phyloP scores from a whole-genome alignment of 2,888 invertebrate genomes.

The Resseliella maxima region DNA sequence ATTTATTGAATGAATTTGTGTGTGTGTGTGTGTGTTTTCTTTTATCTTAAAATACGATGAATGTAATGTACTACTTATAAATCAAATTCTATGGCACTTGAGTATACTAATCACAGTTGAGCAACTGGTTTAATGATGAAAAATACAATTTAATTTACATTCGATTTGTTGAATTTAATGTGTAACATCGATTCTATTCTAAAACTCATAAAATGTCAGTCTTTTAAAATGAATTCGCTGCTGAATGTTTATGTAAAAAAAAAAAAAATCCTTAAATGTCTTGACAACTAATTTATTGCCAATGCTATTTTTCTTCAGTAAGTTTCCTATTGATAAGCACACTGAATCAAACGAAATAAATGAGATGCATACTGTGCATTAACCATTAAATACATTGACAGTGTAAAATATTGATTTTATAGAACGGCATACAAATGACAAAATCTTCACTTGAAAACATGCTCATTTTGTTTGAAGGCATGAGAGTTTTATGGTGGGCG shows the following conservation, averaged over 20 bases:
- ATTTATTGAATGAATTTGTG: not conserved
- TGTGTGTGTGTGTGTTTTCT: no score
- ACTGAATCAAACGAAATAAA: not conserved
- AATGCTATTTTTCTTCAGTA: not conserved
- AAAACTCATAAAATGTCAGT: not conserved
- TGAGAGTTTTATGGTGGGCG: not conserved
- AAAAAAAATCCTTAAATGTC: no score
- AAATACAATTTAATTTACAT: not conserved
- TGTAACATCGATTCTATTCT: not conserved
- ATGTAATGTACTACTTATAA: not conserved
- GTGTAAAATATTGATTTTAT: not conserved
- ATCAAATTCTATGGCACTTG: not conserved
- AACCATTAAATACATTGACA: conserved; percentile 26
- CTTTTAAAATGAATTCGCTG: not conserved
- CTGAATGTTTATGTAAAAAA: no score
- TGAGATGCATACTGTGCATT: not conserved
- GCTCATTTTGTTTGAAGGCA: not conserved
- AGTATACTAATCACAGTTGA: not conserved
- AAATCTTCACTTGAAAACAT: not conserved
- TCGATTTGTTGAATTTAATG: not conserved
- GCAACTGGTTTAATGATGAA: not conserved
- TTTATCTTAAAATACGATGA: not conserved
- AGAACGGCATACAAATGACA: not conserved
- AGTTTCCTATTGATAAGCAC: not conserved
- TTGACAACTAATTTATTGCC: not conserved